phyloP scores from a whole-genome alignment of 2,113 vertebrate species.

The Pluvialis apricaria region DNA sequence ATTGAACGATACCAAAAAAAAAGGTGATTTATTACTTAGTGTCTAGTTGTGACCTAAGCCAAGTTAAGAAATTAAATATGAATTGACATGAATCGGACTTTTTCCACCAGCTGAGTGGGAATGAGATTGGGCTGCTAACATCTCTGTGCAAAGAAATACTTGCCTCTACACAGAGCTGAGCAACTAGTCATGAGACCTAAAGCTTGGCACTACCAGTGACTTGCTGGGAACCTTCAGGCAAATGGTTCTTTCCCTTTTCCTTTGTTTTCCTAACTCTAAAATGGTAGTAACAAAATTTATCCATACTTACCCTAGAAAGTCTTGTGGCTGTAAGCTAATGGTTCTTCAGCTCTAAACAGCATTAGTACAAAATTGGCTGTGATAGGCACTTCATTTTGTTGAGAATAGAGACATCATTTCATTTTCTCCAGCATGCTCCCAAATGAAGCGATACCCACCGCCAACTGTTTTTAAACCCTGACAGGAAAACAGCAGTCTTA shows the following conservation, averaged over 20 bases:
- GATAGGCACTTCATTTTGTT: neutral
- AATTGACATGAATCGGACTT: neutral
- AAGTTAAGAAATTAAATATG: neutral
- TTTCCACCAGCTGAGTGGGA: neutral
- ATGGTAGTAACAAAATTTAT: neutral
- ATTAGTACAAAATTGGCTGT: neutral
- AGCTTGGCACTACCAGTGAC: neutral
- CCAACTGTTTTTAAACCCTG: neutral
- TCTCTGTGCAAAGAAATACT: neutral
- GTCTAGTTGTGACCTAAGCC: neutral
- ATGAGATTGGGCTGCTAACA: neutral
- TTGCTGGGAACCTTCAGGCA: neutral
- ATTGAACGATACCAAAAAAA: neutral
- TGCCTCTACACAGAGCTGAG: neutral
- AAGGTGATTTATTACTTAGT: neutral
- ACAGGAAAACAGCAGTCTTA: neutral
- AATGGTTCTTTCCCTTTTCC: neutral
- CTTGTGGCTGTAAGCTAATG: neutral
- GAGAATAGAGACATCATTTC: constrained; percentile 19
- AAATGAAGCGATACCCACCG: neutral
- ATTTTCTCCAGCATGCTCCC: constrained; percentile 21
- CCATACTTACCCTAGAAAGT: neutral
- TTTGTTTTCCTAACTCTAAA: neutral
- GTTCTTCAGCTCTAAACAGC: neutral
- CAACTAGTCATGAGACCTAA: neutral